phyloP scores from a whole-genome alignment of 2,888 invertebrate genomes.

The Parnassius glacialis region DNA sequence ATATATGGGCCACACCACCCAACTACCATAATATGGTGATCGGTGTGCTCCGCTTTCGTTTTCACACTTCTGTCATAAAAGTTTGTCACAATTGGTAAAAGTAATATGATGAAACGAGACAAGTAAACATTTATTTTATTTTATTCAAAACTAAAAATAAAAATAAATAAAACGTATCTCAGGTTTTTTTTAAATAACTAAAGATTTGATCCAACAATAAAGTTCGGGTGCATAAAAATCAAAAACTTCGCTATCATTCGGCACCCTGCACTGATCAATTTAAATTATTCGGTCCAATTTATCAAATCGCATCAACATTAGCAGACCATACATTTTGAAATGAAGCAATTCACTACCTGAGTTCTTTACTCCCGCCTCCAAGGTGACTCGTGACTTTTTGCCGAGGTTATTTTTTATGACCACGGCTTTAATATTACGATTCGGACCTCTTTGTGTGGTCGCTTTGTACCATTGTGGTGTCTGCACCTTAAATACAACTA shows the following conservation, averaged over 20 bases:
- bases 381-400: conserved; percentile 75
- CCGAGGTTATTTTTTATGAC: conserved; percentile 57
- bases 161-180: too few species aligned
- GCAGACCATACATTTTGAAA: conserved; percentile 58
- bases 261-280: conserved; percentile 5
- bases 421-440: conserved; percentile 59
- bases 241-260: conserved; percentile 2
- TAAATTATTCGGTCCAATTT: conserved; percentile 46
- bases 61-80: too few species aligned
- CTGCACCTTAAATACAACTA: conserved; percentile 5
- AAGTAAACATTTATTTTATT: too few species aligned
- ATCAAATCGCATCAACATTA: conserved; percentile 49
- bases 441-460: conserved; percentile 68
- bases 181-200: too few species aligned
- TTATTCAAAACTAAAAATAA: too few species aligned
- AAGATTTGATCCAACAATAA: too few species aligned
- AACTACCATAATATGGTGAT: too few species aligned
- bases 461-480: conserved; percentile 22
- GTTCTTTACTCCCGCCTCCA: conserved; percentile 69
- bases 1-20: too few species aligned
- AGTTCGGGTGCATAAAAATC: not conserved
- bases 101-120: too few species aligned
- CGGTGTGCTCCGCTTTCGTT: too few species aligned
- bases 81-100: too few species aligned
- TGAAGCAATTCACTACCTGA: conserved; percentile 78